Conservation (phyloP, 2,888 invertebrate genomes). For the Athrips mouffetella region DNA sequence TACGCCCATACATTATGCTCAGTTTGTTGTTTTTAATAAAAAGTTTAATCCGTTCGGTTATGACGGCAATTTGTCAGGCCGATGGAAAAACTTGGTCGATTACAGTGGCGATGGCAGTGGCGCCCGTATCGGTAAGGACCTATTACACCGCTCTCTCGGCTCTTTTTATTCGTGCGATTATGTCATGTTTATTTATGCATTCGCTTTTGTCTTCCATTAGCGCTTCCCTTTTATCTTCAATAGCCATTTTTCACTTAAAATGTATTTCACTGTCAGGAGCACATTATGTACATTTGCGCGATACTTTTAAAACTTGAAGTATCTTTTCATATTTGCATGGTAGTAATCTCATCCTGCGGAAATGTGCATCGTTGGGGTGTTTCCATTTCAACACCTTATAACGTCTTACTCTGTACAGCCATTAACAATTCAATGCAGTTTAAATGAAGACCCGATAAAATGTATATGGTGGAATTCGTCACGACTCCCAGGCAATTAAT, state of each 20-base stretch:
- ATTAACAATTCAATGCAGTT: slow-evolving; percentile 72
- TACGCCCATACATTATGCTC: slow-evolving; percentile 76
- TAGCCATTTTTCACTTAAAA: slow-evolving; percentile 56
- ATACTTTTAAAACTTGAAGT: slow-evolving; percentile 46
- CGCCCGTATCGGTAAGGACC: slow-evolving; percentile 29
- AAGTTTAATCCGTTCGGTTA: slow-evolving; percentile 78
- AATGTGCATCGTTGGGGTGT: slow-evolving; percentile 54
- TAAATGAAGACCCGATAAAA: slow-evolving; percentile 75
- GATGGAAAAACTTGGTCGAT: slow-evolving; percentile 76
- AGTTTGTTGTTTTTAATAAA: slow-evolving; percentile 79
- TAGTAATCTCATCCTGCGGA: slow-evolving; percentile 42
- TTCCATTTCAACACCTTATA: slow-evolving; percentile 67
- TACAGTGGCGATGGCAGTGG: slow-evolving; percentile 49
- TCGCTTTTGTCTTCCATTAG: slow-evolving; percentile 73
- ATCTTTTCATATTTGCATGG: slow-evolving; percentile 42
- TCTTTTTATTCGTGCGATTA: slow-evolving; percentile 61
- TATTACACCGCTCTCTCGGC: slow-evolving; percentile 33
- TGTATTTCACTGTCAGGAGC: slow-evolving; percentile 43
- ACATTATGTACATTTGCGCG: slow-evolving; percentile 38
- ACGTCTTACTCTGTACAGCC: slow-evolving; percentile 56
- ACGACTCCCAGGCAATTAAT: slow-evolving; percentile 65
- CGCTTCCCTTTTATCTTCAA: slow-evolving; percentile 53
- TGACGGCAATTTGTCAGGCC: slow-evolving; percentile 75
- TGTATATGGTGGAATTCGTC: slow-evolving; percentile 70
- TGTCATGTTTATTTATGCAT: slow-evolving; percentile 72